Evolutionary conservation across 2,888 invertebrate genomes (phyloP).

Genomic region (Ligdia adustata): DNA sequence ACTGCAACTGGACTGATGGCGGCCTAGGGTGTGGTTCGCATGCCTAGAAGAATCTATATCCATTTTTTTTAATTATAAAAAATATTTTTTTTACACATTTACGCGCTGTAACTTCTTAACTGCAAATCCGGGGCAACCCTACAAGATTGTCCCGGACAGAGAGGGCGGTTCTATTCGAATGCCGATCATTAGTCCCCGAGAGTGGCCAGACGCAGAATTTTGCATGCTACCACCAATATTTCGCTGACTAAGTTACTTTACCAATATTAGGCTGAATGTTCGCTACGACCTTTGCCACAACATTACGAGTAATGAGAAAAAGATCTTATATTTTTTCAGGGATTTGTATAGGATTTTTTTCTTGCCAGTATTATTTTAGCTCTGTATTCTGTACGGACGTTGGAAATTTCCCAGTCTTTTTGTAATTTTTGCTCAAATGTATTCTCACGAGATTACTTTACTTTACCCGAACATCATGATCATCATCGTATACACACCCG

Average conservation of each 20-base stretch:
- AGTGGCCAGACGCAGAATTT: conserved; percentile 70
- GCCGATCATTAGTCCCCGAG: conserved; percentile 69
- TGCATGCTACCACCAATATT: conserved; percentile 72
- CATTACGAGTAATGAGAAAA: conserved; percentile 21
- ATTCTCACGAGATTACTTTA: no score
- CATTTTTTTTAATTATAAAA: no score
- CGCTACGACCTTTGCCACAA: conserved; percentile 20
- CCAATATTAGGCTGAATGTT: conserved; percentile 23
- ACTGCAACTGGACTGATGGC: no score
- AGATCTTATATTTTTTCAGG: conserved; percentile 4
- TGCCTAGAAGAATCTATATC: no score
- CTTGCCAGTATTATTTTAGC: conserved; percentile 6
- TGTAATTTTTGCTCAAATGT: neutral
- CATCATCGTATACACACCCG: no score
- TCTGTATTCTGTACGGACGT: neutral
- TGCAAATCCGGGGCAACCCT: conserved; percentile 62
- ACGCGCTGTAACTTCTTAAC: no score
- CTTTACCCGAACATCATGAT: no score
- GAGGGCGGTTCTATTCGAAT: conserved; percentile 63
- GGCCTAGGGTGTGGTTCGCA: no score
- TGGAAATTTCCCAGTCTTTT: conserved; percentile 3
- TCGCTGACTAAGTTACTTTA: conserved; percentile 40
- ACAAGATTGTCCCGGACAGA: conserved; percentile 40
- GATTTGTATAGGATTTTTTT: conserved; percentile 2
- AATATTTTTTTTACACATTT: no score